These are phyloP conservation scores for Sturnus vulgaris DNA, from an alignment of 2,113 vertebrate genomes.

Conservation along the genomic window DNA sequence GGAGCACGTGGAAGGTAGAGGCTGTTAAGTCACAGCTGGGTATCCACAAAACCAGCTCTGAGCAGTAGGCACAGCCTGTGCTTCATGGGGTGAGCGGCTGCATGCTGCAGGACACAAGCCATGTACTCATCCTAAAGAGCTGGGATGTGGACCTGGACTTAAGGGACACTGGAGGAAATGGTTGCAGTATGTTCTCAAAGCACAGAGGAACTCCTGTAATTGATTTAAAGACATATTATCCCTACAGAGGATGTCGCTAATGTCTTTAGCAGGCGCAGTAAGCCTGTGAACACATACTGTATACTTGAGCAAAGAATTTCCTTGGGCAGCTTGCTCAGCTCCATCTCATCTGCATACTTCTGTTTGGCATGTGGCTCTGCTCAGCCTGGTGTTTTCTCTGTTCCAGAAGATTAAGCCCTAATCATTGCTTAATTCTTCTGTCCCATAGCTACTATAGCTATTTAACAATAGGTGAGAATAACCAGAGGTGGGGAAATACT, in stretches of 20 bases:
- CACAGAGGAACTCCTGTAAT: background rate
- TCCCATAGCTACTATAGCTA: background rate
- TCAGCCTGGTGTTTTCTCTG: background rate
- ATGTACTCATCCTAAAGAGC: background rate
- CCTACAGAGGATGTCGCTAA: background rate
- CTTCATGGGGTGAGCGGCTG: accelerated
- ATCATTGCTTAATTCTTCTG: background rate
- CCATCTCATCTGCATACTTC: background rate
- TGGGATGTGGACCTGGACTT: background rate
- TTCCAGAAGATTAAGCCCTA: background rate
- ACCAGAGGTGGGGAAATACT: background rate
- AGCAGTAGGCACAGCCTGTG: accelerated
- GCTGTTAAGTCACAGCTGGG: background rate
- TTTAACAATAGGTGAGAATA: background rate
- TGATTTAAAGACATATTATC: conserved; percentile 42
- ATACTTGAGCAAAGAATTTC: conserved; percentile 12
- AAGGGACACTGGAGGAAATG: background rate
- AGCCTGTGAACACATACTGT: background rate
- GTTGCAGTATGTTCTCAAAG: conserved; percentile 1
- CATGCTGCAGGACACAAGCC: accelerated
- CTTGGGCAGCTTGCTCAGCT: background rate
- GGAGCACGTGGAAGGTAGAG: accelerated
- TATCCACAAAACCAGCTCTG: background rate
- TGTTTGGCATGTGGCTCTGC: accelerated
- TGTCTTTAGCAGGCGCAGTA: conserved; percentile 13